These are phyloP conservation scores for Styela plicata DNA, from an alignment of 23 tunicate genomes.

Conservation along the genomic window DNA sequence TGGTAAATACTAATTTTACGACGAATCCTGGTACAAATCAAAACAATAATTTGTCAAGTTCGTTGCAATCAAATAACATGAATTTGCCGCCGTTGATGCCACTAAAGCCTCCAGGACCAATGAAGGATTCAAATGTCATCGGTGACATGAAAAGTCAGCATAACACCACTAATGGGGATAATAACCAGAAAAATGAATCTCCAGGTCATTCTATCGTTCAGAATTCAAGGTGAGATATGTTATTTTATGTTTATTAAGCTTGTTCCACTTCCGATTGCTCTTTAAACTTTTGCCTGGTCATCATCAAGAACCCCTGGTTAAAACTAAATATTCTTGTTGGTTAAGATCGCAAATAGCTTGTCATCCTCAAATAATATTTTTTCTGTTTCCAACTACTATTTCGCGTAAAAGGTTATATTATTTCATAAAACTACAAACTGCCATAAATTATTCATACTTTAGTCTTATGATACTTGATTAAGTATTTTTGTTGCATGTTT, in stretches of 20 bases:
- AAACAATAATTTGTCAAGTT: slow-evolving; percentile 15
- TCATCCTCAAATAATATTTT: too few species aligned
- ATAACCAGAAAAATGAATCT: slow-evolving; percentile 10
- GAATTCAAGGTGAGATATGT: background rate
- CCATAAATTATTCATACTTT: too few species aligned
- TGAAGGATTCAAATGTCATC: background rate
- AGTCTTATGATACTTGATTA: too few species aligned
- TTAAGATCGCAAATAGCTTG: too few species aligned
- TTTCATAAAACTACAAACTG: too few species aligned
- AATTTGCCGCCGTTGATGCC: slow-evolving; percentile 25
- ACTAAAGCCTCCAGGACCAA: background rate
- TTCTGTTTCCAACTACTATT: too few species aligned
- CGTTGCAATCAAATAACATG: background rate
- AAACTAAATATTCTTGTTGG: too few species aligned
- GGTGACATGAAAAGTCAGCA: background rate
- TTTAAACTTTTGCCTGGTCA: too few species aligned
- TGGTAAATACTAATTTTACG: background rate
- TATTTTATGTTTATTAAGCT: background rate
- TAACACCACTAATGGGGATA: background rate
- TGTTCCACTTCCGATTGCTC: too few species aligned
- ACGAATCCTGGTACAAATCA: slow-evolving; percentile 19
- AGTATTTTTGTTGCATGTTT: too few species aligned
- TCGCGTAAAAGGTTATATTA: too few species aligned
- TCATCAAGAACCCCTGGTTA: too few species aligned
- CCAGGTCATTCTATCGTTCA: slow-evolving; percentile 8